A percentile compares a stretch with the other conserved stretches of the same genome.
Conservation (phyloP, 2,797 vertebrate genomes). For the Tragopan temminckii region DNA sequence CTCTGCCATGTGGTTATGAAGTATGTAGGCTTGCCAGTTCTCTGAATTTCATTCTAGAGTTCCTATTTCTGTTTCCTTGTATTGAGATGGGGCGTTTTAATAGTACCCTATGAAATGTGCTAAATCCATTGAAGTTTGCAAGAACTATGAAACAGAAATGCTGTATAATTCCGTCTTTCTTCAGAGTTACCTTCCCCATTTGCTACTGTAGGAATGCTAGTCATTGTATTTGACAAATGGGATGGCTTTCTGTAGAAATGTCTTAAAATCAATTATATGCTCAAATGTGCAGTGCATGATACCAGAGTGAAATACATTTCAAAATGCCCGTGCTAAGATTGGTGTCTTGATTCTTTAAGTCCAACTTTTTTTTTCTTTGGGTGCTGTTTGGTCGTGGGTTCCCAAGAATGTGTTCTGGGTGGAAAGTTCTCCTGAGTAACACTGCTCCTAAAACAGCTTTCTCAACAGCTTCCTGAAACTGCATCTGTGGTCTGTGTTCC, state of each 20-base stretch:
- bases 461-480: not conserved
- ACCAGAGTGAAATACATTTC: not conserved
- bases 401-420: not conserved
- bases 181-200: not conserved
- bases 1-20: not conserved
- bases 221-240: not conserved
- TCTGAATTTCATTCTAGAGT: not conserved
- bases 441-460: not conserved
- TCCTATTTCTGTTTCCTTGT: not conserved
- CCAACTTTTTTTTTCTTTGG: not conserved
- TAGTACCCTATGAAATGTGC: not conserved
- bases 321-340: not conserved
- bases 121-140: not conserved
- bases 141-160: not conserved
- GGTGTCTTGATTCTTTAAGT: not conserved
- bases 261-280: not conserved
- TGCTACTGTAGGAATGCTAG: not conserved
- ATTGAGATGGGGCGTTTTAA: not conserved
- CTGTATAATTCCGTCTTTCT: not conserved
- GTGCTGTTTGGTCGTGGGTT: not conserved
- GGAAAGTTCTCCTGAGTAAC: not conserved
- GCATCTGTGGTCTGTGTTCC: not conserved
- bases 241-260: not conserved
- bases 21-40: not conserved
- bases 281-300: not conserved